Base-by-base conservation (phyloP, 2,113 vertebrate species). In the Lichenostomus cassidix region DNA sequence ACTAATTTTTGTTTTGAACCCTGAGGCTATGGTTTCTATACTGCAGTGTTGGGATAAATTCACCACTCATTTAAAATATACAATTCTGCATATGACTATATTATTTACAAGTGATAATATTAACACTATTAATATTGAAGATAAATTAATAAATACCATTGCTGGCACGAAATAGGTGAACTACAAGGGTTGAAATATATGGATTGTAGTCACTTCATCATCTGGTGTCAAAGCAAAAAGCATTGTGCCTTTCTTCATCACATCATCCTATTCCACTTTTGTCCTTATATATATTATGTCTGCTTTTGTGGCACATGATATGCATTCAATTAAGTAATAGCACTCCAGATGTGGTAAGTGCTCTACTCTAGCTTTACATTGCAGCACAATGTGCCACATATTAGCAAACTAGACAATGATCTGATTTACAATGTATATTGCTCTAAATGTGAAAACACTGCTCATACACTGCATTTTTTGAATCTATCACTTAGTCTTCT, bases 351-450 rank as follows among this genome's bases (percentile, higher is more conserved):
- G 69, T 87, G 67, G 17, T 67, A 93, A 96, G 86, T 89, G 74
- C 37, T 77, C 37, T 82, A 44, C 56, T 56, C 37, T 42, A 68
- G 78, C 75, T 86, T 68, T 87, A 33, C 58, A 73, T 28, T 0
- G 0, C 86, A 76, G 50, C 47, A 81, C 67, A 83, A 44, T 10
- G 11, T 65, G 60, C 55, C 73, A 50, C 37, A 59, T 76, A 94
- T 74, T 77, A 87, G 83, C 74, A 93, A 94, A 86, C 67, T 47
- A 96, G 82, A 90, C 91, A 92, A 76, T 49, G 33, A 84, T 59
- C 76, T 84, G 92, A 94, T 94, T 94, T 91, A 92, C 89, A 74
- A 24, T 33, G 19, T 46, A 41, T 89, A 81, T 91, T 83, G 74
- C 77, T 73, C 47, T 91, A 79, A 83, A 93, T 33, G 67, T 47